A percentile compares a stretch with the other conserved stretches of the same genome.
phyloP scores from a whole-genome alignment of 2,797 vertebrate genomes.

The Passerculus sandwichensis region DNA sequence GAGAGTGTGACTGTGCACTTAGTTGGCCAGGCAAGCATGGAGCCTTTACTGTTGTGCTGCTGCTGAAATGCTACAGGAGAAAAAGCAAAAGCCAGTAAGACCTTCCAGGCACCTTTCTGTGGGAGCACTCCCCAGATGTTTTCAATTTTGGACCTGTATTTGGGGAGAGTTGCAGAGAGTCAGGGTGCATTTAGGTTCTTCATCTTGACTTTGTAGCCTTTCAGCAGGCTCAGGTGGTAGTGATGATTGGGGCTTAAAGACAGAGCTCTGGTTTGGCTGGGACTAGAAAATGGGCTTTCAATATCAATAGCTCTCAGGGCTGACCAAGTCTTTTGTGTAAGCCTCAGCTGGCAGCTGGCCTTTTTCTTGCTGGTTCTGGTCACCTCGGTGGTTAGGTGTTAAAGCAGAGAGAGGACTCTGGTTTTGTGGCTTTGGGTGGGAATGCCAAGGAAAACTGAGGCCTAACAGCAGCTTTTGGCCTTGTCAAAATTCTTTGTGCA shows the following conservation, averaged over 20 bases:
- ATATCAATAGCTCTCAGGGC: neutral
- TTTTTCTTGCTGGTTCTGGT: neutral
- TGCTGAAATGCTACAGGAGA: neutral
- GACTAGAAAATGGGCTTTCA: neutral
- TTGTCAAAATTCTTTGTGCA: neutral
- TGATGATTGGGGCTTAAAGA: neutral
- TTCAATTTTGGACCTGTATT: neutral
- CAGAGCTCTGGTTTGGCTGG: neutral
- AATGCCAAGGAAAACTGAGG: neutral
- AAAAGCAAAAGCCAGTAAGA: neutral
- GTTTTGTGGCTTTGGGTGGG: neutral
- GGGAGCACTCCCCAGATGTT: rapidly evolving
- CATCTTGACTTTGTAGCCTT: neutral
- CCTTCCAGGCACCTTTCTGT: neutral
- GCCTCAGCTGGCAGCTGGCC: neutral
- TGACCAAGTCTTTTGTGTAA: neutral
- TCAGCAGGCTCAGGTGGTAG: neutral
- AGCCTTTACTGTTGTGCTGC: neutral
- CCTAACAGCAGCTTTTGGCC: neutral
- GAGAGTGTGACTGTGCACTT: neutral
- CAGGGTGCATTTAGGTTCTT: neutral
- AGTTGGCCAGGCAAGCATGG: neutral
- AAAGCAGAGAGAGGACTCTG: neutral
- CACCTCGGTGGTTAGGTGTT: neutral
- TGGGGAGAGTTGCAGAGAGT: neutral